A percentile compares a stretch with the other conserved stretches of the same genome.
These are phyloP conservation scores for Oostethus manadensis DNA, from an alignment of 2,113 vertebrate genomes.

Conservation along the genomic window DNA sequence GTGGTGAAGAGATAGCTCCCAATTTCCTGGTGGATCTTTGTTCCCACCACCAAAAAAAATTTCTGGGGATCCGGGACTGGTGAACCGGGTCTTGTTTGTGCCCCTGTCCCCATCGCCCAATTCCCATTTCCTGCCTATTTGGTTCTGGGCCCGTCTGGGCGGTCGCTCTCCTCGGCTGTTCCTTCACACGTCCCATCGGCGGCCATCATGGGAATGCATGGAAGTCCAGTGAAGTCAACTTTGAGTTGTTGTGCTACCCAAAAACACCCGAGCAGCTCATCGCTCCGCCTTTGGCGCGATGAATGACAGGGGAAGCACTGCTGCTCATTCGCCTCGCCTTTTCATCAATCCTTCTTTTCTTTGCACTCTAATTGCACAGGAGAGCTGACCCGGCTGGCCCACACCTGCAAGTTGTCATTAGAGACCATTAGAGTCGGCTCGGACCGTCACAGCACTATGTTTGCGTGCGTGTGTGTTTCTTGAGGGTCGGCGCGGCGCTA, in stretches of 20 bases:
- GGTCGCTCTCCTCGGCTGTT: constrained; percentile 12
- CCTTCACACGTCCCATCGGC: constrained; percentile 13
- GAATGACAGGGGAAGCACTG: constrained; percentile 58
- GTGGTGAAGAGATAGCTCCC: no score
- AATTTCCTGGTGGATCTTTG: no score
- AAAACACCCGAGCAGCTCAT: constrained; percentile 33
- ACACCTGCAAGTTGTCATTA: constrained; percentile 74
- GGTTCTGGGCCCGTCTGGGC: constrained; percentile 42
- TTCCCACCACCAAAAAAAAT: no score
- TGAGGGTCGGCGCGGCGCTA: constrained; percentile 47
- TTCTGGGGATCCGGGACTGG: no score
- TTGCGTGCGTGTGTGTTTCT: constrained; percentile 28
- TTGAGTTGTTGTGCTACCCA: constrained; percentile 56
- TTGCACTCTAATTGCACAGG: constrained; percentile 65
- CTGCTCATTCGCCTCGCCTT: constrained; percentile 41
- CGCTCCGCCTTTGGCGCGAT: constrained; percentile 25
- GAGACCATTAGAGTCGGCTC: constrained; percentile 56
- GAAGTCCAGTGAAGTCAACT: constrained; percentile 4
- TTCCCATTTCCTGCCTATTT: constrained; percentile 64
- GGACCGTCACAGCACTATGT: constrained; percentile 31
- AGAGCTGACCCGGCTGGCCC: constrained; percentile 60
- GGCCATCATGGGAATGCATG: neutral
- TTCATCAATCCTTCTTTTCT: constrained; percentile 44
- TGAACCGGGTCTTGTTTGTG: constrained; percentile 34
- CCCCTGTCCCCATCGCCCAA: constrained; percentile 23